Evolutionary conservation across 2,888 invertebrate species (phyloP), one percentile per base, ranked within the genome.

Genomic region (Apamea anceps): DNA sequence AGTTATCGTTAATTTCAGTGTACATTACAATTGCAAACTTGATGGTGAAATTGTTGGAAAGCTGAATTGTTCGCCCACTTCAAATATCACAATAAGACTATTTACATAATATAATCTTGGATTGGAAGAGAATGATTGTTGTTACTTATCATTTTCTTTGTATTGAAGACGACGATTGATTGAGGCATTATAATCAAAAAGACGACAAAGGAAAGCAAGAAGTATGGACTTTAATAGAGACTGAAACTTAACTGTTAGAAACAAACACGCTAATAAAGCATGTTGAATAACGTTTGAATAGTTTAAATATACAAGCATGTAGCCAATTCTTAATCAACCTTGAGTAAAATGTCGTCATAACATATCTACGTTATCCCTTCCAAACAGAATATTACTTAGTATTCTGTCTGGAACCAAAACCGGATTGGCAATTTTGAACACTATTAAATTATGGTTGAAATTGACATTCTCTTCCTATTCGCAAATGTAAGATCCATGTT

Each of bases 21-120:
- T 48, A 63, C 75, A 88, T 85, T 86, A 86, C 88, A 88, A 88
- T 88, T 88, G 88, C 88, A 86, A 89, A 85, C 79, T 57, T 84
- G 85, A 85, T 85, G 85, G 88, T 83, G 90, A 90, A 90, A 88
- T 87, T 90, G 79, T 79, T 84, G 82, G 91, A 92, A 91, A 92
- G 90, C 80, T 81, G 83, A 81, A 84, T 88, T 81, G 74, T 65
- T 71, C 88, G 82, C 92, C 92, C 88, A 92, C 92, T 74, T 71
- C 63, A 48, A 81, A 80, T 83, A 90, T 88, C 81, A 90, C 89
- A 90, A 91, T 89, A 72, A 87, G 80, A 85, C 79, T 79, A 86
- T 85, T 87, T 88, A 86, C 85, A 89, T 90, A 87, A 86, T 84
- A 77, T 75, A 76, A 85, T 87, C 67, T 71, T 63, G 63, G 72